Conservation (phyloP, 2,888 invertebrate species). For the Leptopilina syphax region DNA sequence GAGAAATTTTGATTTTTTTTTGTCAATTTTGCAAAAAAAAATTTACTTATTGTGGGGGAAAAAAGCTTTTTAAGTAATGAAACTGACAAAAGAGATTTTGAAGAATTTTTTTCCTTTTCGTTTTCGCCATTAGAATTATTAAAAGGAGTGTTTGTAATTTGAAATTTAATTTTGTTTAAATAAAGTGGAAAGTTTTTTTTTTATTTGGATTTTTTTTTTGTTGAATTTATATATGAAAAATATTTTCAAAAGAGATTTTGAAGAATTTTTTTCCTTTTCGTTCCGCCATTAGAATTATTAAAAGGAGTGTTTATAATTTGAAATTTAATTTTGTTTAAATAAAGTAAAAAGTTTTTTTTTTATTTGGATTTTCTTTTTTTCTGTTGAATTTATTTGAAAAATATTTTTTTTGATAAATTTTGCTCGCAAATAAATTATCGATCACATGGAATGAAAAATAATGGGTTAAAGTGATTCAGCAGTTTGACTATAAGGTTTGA, state of each 20-base stretch:
- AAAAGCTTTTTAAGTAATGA: not conserved
- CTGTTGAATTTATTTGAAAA: not conserved
- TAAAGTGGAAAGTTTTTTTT: not conserved
- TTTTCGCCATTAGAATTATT: too few species aligned
- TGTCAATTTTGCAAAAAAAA: too few species aligned
- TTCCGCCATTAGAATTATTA: too few species aligned
- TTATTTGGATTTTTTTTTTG: not conserved
- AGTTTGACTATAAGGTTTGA: conserved; percentile 7
- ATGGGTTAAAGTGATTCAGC: conserved; percentile 23
- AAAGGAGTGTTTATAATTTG: too few species aligned
- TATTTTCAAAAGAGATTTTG: not conserved
- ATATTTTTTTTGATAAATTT: not conserved
- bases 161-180: too few species aligned
- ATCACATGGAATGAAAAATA: conserved; percentile 5
- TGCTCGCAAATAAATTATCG: conserved; percentile 13
- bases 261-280: not conserved
- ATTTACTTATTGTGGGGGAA: not conserved
- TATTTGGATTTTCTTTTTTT: too few species aligned
- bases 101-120: not conserved
- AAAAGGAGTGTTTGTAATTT: too few species aligned
- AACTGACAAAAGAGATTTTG: not conserved
- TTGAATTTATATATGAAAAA: not conserved
- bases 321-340: too few species aligned
- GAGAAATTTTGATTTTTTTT: not conserved
- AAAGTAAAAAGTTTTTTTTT: not conserved